Conservation (phyloP, 2,797 vertebrate species). For the Sylvilagus floridanus region DNA sequence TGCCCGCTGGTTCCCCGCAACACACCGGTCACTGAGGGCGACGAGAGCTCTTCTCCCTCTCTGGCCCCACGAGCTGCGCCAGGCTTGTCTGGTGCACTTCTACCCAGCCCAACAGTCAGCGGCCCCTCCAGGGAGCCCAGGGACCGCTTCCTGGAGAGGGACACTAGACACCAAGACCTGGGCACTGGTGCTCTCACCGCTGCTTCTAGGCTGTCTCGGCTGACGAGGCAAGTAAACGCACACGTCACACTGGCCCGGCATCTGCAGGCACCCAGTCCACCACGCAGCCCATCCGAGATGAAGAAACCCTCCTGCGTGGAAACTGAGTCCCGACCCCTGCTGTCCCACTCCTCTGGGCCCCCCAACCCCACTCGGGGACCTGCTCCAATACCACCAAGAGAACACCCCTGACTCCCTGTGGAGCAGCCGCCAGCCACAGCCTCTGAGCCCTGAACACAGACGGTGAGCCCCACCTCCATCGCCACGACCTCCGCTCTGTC, state of each 20-base stretch:
- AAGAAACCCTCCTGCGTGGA: neutral
- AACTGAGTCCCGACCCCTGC: neutral
- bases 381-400: neutral
- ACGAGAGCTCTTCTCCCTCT: neutral
- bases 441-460: neutral
- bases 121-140: neutral
- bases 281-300: neutral
- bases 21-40: neutral
- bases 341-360: neutral
- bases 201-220: neutral
- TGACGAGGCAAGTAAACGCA: neutral
- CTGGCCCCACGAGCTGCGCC: neutral
- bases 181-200: neutral
- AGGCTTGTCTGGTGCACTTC: no score
- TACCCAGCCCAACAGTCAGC: neutral
- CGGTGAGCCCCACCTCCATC: accelerated
- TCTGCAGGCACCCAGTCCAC: no score
- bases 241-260: neutral
- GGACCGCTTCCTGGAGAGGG: neutral
- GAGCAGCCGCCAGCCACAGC: no score
- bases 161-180: neutral
- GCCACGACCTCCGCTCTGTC: neutral
- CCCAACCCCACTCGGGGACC: neutral
- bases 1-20: no score
- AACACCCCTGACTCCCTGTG: neutral